Evolutionary conservation across 2,113 vertebrate genomes (phyloP), one percentile per base, ranked within the genome.

Genomic region (Erythrolamprus reginae): DNA sequence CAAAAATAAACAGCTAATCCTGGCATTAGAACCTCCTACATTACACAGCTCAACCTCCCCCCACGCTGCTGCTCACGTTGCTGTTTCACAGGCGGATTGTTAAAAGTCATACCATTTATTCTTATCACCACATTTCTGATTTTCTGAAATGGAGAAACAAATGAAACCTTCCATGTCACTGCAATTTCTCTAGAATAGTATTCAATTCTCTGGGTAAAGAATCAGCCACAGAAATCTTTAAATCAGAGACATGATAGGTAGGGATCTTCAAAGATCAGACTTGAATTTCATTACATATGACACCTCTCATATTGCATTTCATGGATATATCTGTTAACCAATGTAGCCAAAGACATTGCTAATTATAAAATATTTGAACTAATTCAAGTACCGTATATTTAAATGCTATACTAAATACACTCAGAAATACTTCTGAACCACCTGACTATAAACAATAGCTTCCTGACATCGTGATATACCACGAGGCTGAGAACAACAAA

Each of bases 1-100:
- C 91, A 94, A 90, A 94, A 95, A 94, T 92, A 96, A 94, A 91
- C 90, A 94, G 26, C 55, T 95, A 95, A 96, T 92, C 93, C 92
- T 89, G 89, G 91, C 91, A 58, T 92, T 85, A 95, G 90, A 92
- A 83, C 53, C 92, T 94, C 45, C 13, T 45, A 93, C 13, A 26
- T 91, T 90, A 89, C 86, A 15, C n/a, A 65, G 84, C 50, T 92
- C 12, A 50, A 84, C 56, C 87, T 88, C 52, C 82, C 48, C 86
- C 65, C 58, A 92, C 42, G 65, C 61, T 17, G 82, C 65, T 87
- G 61, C 56, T 91, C 84, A 19, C n/a, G 50, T 42, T 82, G 84
- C 42, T 89, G 47, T 50, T 47, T 42, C 12, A 48, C 26, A 42
- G 85, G 21, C 84, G 55, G 53, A 33, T 65, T n/a, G 42, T 47